These are phyloP conservation scores for Butorides virescens DNA, from an alignment of 2,113 vertebrate species.

Conservation along the genomic window DNA sequence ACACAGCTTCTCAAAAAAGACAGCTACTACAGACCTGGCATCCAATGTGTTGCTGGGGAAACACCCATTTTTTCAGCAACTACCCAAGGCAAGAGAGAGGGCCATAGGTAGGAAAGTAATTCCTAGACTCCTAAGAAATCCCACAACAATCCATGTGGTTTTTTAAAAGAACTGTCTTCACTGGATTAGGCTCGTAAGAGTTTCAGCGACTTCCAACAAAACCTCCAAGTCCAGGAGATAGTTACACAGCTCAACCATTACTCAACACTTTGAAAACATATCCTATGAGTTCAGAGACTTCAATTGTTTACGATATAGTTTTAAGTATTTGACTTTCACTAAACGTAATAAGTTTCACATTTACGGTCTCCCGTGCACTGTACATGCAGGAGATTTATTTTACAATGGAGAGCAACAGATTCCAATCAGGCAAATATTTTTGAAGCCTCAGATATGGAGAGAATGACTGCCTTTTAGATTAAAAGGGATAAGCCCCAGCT, in stretches of 20 bases:
- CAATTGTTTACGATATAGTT: not conserved
- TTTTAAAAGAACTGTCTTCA: not conserved
- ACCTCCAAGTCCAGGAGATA: not conserved
- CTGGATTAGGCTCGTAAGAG: not conserved
- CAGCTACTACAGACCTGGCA: not conserved
- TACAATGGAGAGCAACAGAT: slow-evolving; percentile 17
- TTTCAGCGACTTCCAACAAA: not conserved
- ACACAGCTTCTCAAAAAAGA: not conserved
- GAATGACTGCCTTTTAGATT: slow-evolving; percentile 13
- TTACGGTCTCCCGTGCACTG: not conserved
- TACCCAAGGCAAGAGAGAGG: not conserved
- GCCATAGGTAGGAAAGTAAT: not conserved
- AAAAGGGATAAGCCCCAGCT: slow-evolving; percentile 27
- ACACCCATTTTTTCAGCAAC: not conserved
- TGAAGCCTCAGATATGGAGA: slow-evolving; percentile 6
- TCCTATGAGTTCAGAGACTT: not conserved
- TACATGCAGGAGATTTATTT: not conserved
- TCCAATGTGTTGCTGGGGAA: not conserved
- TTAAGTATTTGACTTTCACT: not conserved
- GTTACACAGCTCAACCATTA: not conserved
- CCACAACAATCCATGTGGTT: not conserved
- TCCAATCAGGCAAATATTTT: slow-evolving; percentile 14
- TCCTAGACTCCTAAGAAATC: not conserved
- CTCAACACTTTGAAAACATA: not conserved
- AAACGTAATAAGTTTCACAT: not conserved